A percentile compares a stretch with the other conserved stretches of the same genome.
These are phyloP conservation scores for Hypothenemus hampei DNA, from an alignment of 1,140 invertebrate genomes.

Conservation along the genomic window DNA sequence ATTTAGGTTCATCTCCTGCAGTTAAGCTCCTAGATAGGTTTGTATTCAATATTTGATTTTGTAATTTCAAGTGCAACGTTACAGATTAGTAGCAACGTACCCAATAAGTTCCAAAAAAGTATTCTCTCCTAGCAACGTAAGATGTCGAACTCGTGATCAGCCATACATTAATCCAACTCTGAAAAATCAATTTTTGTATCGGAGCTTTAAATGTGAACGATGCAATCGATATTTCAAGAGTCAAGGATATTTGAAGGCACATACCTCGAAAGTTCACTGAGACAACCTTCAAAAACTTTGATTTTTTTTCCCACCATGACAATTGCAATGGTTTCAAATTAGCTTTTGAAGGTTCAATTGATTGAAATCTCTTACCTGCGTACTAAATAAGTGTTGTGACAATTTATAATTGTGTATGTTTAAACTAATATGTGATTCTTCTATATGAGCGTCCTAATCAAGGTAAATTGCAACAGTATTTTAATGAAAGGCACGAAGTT, in stretches of 20 bases:
- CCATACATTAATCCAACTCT: constrained; percentile 44
- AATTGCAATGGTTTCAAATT: too few species aligned
- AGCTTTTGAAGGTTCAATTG: too few species aligned
- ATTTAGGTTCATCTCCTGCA: constrained; percentile 3
- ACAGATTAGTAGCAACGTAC: constrained; percentile 31
- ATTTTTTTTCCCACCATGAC: too few species aligned
- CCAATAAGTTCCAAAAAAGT: constrained; percentile 22
- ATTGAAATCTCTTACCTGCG: too few species aligned
- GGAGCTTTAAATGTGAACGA: constrained; percentile 42
- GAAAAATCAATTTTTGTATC: constrained; percentile 41
- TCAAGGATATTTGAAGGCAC: constrained; percentile 43
- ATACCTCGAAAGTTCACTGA: constrained; percentile 39
- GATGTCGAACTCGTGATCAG: constrained; percentile 39
- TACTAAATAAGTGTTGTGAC: too few species aligned
- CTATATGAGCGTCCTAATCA: too few species aligned
- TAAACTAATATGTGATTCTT: too few species aligned
- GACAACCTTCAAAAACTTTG: too few species aligned
- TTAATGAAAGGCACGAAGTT: too few species aligned
- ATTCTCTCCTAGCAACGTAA: constrained; percentile 35
- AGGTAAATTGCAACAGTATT: too few species aligned
- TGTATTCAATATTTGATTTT: constrained; percentile 1
- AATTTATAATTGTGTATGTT: too few species aligned
- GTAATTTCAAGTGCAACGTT: constrained; percentile 12
- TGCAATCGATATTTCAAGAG: constrained; percentile 44
- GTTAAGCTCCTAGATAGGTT: constrained; percentile 17